Evolutionary conservation across 2,888 invertebrate genomes (phyloP).

Genomic region (Meloe dianella): DNA sequence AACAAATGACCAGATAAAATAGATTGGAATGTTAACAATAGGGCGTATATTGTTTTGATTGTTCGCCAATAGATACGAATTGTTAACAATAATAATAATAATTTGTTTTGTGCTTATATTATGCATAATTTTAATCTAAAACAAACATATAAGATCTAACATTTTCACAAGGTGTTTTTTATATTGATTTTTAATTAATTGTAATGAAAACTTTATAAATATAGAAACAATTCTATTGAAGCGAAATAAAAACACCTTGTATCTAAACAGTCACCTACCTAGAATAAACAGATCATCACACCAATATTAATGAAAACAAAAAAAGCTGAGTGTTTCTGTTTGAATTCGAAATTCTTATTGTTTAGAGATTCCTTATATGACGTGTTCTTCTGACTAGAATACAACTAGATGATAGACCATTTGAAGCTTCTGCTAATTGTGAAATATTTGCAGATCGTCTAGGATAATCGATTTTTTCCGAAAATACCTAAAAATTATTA

Average conservation of each 20-base stretch:
- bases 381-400: conserved; percentile 68
- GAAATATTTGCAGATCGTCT: conserved; percentile 79
- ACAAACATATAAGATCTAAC: neutral
- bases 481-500: conserved; percentile 70
- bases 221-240: neutral
- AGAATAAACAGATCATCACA: neutral
- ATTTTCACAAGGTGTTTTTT: neutral
- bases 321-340: neutral
- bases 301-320: neutral
- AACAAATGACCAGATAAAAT: conserved; percentile 8
- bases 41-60: conserved; percentile 7
- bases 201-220: neutral
- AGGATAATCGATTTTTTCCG: conserved; percentile 83
- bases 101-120: conserved; percentile 1
- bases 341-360: neutral
- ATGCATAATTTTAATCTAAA: conserved; percentile 1
- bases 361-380: conserved; percentile 58
- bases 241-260: neutral
- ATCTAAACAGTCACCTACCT: neutral
- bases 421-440: conserved; percentile 79
- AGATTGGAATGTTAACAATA: conserved; percentile 4
- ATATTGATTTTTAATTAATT: neutral
- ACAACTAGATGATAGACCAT: conserved; percentile 81
- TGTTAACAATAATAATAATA: neutral
- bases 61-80: neutral